These are phyloP conservation scores for Brachyhypopomus occidentalis DNA, from an alignment of 2,113 vertebrate species.

Conservation along the genomic window DNA sequence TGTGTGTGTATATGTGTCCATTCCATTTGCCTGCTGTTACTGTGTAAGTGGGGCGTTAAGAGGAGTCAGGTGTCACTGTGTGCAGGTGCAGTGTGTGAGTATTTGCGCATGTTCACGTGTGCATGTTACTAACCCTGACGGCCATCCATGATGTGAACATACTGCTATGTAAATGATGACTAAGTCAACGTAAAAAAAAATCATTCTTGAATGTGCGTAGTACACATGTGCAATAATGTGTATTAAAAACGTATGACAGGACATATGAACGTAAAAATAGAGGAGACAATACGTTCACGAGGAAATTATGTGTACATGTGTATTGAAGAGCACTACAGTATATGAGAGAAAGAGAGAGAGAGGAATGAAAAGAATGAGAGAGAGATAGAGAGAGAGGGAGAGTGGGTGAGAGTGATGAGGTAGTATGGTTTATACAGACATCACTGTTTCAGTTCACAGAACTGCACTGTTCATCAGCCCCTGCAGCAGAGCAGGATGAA, in stretches of 20 bases:
- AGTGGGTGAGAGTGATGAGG: slow-evolving; percentile 48
- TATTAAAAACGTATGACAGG: not conserved
- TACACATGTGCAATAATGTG: not conserved
- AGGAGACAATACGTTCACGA: slow-evolving; percentile 4
- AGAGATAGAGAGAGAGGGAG: slow-evolving; percentile 29
- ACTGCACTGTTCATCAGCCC: slow-evolving; percentile 71
- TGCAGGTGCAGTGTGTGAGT: slow-evolving; percentile 59
- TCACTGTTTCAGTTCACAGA: slow-evolving; percentile 72
- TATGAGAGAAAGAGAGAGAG: not conserved
- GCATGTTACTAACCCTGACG: not conserved
- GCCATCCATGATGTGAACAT: not conserved
- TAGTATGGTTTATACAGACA: slow-evolving; percentile 57
- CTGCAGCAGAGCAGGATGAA: slow-evolving; percentile 65
- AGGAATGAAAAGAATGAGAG: slow-evolving; percentile 17
- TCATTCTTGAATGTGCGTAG: too few relatives aligned
- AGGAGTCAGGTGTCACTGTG: slow-evolving; percentile 78
- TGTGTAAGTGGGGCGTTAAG: slow-evolving; percentile 75
- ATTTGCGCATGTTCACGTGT: slow-evolving; percentile 33
- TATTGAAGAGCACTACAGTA: slow-evolving; percentile 16
- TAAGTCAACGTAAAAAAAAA: too few relatives aligned
- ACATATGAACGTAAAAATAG: not conserved
- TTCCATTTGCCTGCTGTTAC: slow-evolving; percentile 79
- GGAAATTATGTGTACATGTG: slow-evolving; percentile 24
- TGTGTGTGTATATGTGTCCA: slow-evolving; percentile 57
- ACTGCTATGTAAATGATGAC: too few relatives aligned